Percentiles rank a stretch among this genome's conserved stretches.
Conservation (phyloP, 2,888 invertebrate genomes). For the Nephrocerus scutellatus region DNA sequence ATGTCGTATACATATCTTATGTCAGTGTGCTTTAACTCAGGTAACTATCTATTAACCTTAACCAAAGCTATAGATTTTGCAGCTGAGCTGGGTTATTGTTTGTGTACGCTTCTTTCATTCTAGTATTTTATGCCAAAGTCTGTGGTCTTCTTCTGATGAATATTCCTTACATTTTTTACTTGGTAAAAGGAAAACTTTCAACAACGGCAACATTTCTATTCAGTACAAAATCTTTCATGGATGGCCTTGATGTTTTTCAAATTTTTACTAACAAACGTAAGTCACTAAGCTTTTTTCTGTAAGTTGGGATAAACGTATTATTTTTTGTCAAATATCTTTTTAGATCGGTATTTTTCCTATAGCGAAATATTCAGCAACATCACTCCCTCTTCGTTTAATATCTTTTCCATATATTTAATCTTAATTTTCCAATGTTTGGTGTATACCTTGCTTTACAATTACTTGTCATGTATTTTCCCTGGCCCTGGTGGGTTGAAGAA, state of each 20-base stretch:
- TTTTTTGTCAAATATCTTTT: slow-evolving; percentile 10
- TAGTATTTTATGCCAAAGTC: slow-evolving; percentile 44
- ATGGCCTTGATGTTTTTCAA: slow-evolving; percentile 39
- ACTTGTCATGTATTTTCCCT: slow-evolving; percentile 49
- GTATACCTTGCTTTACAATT: slow-evolving; percentile 39
- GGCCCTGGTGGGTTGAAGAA: slow-evolving; percentile 63
- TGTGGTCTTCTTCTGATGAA: slow-evolving; percentile 39
- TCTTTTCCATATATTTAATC: slow-evolving; percentile 31
- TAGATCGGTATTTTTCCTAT: slow-evolving; percentile 34
- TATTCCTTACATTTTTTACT: slow-evolving; percentile 37
- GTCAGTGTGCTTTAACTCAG: slow-evolving; percentile 43
- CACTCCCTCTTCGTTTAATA: slow-evolving; percentile 30
- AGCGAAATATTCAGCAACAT: slow-evolving; percentile 32
- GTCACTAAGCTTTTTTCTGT: slow-evolving; percentile 10
- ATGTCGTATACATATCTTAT: slow-evolving; percentile 43
- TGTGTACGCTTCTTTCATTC: slow-evolving; percentile 17
- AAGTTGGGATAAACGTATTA: not conserved
- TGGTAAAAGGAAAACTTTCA: slow-evolving; percentile 31
- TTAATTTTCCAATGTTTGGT: slow-evolving; percentile 33
- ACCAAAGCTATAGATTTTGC: not conserved
- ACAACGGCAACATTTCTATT: slow-evolving; percentile 28
- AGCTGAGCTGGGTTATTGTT: slow-evolving; percentile 5
- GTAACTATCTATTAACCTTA: slow-evolving; percentile 25
- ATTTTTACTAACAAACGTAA: slow-evolving; percentile 43
- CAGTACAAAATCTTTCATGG: slow-evolving; percentile 38